A percentile compares a stretch with the other conserved stretches of the same genome.
These are phyloP conservation scores for Ochlodes sylvanus DNA, from an alignment of 2,888 invertebrate species.

Conservation along the genomic window DNA sequence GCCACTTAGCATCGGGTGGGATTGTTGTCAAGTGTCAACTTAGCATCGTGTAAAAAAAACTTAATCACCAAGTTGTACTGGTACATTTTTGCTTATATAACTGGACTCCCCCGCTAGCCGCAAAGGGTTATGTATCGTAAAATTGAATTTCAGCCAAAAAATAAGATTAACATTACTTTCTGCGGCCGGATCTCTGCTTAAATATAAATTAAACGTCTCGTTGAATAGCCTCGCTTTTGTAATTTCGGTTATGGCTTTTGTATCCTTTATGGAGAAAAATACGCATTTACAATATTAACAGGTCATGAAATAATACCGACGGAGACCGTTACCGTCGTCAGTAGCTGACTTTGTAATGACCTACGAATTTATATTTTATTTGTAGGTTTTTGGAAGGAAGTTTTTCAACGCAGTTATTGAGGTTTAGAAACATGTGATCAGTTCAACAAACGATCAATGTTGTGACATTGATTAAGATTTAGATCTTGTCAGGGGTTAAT, in stretches of 20 bases:
- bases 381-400: too few relatives aligned
- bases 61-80: too few relatives aligned
- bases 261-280: constrained; percentile 19
- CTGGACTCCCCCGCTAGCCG: constrained; percentile 9
- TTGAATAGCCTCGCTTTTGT: constrained; percentile 26
- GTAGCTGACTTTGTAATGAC: too few relatives aligned
- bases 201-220: constrained; percentile 32
- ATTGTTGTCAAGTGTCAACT: too few relatives aligned
- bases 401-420: too few relatives aligned
- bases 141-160: constrained; percentile 34
- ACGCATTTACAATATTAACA: constrained; percentile 4
- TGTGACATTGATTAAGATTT: too few relatives aligned
- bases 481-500: too few relatives aligned
- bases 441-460: too few relatives aligned
- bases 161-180: constrained; percentile 31
- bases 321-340: constrained; percentile 14
- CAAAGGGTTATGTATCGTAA: constrained; percentile 31
- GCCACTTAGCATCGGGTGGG: too few relatives aligned
- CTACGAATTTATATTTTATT: too few relatives aligned
- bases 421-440: too few relatives aligned
- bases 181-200: constrained; percentile 30
- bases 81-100: neutral
- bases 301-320: neutral
- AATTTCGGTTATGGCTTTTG: constrained; percentile 23
- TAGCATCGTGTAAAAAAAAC: too few relatives aligned